Evolutionary conservation across 2,797 vertebrate genomes (phyloP).

Genomic region (Macropus fuliginosus): DNA sequence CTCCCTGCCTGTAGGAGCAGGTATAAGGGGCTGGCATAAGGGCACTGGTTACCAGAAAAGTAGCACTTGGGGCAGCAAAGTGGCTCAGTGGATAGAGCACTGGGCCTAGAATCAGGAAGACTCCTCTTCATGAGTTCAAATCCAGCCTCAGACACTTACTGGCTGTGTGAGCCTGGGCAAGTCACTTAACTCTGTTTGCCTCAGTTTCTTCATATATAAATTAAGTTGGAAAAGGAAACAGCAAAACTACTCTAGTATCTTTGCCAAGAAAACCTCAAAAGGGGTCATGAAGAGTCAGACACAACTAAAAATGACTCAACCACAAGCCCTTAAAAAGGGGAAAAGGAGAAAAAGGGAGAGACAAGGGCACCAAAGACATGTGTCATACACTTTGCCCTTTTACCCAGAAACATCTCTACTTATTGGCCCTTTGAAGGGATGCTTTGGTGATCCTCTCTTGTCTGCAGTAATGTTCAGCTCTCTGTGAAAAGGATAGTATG

Average conservation of each 20-base stretch:
- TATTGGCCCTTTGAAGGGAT: background rate
- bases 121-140: background rate
- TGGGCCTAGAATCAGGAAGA: slow-evolving; percentile 16
- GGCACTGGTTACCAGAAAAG: background rate
- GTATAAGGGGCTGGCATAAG: background rate
- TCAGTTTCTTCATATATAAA: background rate
- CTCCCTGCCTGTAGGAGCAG: background rate
- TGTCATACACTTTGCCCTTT: background rate
- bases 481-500: background rate
- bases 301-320: background rate
- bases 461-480: background rate
- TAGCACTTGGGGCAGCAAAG: background rate
- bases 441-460: background rate
- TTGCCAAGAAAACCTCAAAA: background rate
- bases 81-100: background rate
- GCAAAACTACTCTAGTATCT: background rate
- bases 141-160: background rate
- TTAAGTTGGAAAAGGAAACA: background rate
- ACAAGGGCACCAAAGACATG: background rate
- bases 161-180: background rate
- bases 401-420: background rate
- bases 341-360: background rate
- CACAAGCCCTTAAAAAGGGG: background rate
- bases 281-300: background rate
- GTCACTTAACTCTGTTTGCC: background rate